phyloP scores from a whole-genome alignment of 2,113 vertebrate genomes.

The Echinops telfairi region DNA sequence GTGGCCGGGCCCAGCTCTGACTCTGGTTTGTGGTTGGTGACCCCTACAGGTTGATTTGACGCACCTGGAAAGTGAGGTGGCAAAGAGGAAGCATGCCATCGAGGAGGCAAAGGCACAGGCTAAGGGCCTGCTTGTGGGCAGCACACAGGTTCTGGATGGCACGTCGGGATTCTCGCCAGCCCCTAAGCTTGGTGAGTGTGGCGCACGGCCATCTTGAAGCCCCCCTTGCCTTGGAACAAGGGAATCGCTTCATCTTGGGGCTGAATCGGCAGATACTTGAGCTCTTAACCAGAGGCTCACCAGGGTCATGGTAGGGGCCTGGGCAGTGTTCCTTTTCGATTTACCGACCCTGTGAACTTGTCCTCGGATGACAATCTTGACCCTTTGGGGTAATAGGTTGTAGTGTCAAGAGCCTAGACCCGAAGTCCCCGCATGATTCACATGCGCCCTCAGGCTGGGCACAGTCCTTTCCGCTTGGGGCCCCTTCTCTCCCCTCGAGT shows the following conservation, averaged over 20 bases:
- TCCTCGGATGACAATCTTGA: background rate
- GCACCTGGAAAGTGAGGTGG: conserved; percentile 88
- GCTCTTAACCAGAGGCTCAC: background rate
- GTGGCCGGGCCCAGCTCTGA: background rate
- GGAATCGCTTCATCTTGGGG: background rate
- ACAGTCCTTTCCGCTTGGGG: background rate
- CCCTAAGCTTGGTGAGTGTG: conserved; percentile 86
- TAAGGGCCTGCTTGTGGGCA: conserved; percentile 84
- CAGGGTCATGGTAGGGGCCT: background rate
- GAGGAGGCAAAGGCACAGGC: conserved; percentile 91
- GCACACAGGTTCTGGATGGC: conserved; percentile 82
- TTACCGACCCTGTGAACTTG: background rate
- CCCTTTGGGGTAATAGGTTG: too few relatives aligned
- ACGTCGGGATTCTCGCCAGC: conserved; percentile 89
- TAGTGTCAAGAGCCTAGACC: background rate
- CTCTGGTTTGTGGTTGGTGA: background rate
- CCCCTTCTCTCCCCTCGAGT: background rate
- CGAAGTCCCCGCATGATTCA: too few relatives aligned
- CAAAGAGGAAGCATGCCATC: conserved; percentile 87
- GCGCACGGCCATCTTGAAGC: too few relatives aligned
- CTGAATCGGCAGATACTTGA: background rate
- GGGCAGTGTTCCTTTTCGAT: background rate
- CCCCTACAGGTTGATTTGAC: conserved; percentile 86
- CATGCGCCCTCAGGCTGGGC: background rate
- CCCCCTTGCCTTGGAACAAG: background rate